Evolutionary conservation across 2,888 invertebrate species (phyloP).

Genomic region (Orchesellides sinensis): DNA sequence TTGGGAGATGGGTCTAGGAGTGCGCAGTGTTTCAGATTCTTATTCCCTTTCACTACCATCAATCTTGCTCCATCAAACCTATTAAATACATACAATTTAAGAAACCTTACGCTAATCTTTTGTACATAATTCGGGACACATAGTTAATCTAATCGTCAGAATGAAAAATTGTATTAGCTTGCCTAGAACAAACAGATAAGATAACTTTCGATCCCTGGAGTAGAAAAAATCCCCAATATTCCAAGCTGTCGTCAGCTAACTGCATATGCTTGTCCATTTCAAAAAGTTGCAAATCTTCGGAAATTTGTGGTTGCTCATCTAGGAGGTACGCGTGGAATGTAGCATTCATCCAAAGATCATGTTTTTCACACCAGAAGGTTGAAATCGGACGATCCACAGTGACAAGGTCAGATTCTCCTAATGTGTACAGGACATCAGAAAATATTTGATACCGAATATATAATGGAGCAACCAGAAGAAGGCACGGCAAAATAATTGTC

Average conservation of each 20-base stretch:
- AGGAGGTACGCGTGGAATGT: conserved; percentile 85
- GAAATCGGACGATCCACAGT: conserved; percentile 90
- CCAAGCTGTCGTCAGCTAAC: conserved; percentile 89
- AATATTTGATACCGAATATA: conserved; percentile 87
- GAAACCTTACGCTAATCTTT: too few species aligned
- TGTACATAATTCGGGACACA: too few species aligned
- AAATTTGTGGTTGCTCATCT: conserved; percentile 84
- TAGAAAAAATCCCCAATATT: conserved; percentile 93
- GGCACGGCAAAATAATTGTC: conserved; percentile 86
- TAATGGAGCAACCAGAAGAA: conserved; percentile 86
- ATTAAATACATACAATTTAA: neutral
- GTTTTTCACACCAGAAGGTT: conserved; percentile 87
- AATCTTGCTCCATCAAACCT: conserved; percentile 85
- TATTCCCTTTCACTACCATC: conserved; percentile 88
- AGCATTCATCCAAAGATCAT: conserved; percentile 87
- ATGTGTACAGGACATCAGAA: conserved; percentile 86
- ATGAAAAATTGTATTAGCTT: conserved; percentile 2
- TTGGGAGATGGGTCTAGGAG: conserved; percentile 82
- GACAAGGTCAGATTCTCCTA: conserved; percentile 90
- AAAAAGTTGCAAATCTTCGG: conserved; percentile 83
- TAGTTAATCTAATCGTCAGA: neutral
- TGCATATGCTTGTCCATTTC: conserved; percentile 88
- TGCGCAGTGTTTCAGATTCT: conserved; percentile 87
- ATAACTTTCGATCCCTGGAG: conserved; percentile 87
- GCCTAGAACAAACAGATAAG: conserved; percentile 88